Base-by-base conservation (phyloP, 64 coral and sea anemone genomes). In the Actinia tenebrosa region DNA sequence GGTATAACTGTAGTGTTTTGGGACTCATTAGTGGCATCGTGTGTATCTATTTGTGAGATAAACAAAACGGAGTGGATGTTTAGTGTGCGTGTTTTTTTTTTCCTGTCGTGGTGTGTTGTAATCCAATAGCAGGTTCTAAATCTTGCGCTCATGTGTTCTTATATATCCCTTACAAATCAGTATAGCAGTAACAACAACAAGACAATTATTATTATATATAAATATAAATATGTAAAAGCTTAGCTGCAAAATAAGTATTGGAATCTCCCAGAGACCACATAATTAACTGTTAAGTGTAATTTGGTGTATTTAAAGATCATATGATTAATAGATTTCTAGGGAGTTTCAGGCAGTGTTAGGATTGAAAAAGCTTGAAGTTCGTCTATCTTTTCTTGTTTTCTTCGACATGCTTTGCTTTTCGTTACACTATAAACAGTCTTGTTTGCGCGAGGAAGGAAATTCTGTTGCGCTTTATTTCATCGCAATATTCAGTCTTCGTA, bases 251-350 rank as follows among this genome's bases (percentile, higher is more conserved):
- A 42, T 75, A 75, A 42, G 10, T 75, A 75, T 75, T 75, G 69
- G 69, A 75, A 75, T 75, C 25, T 75, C 69, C 69, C 69, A 30
- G 69, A 75, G 69, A 75, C 13, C 26, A 75, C 15, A 10, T 42
- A 37, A 6, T 30, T 75, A 43, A 75, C 69, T 14, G 20, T 0
- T n/a, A 66, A 58, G 27, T 42, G 69, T 75, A 75, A 13, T 75
- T 58, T 75, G 69, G 23, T 42, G 69, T 75, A 75, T 75, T 75
- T 75, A 75, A 75, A 75, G 69, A 75, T 72, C 20, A 72, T 66
- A 66, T 66, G 4, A 66, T 66, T 66, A 23, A 58, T 22, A 66
- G 63, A 66, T 75, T 75, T 75, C 27, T 30, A 66, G 63, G 19
- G 19, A 23, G 63, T 66, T 23, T 23, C 63, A 25, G 63, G n/a